These are phyloP conservation scores for Tetragonula carbonaria DNA, from an alignment of 2,888 invertebrate genomes.

Conservation along the genomic window DNA sequence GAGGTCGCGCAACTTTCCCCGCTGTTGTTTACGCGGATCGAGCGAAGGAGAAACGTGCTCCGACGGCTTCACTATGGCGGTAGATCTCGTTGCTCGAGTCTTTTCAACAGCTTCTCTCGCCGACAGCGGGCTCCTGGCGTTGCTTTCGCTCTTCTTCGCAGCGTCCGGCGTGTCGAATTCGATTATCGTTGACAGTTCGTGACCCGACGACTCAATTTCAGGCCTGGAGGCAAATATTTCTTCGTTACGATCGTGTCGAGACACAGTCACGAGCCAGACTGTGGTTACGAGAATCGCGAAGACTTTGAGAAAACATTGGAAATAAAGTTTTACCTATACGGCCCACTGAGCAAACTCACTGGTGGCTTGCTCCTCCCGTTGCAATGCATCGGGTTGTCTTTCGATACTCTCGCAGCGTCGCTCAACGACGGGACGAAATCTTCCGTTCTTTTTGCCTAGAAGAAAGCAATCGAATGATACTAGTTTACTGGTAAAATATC, in stretches of 20 bases:
- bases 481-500: too few species aligned
- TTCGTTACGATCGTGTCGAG: background rate
- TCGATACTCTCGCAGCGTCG: slow-evolving; percentile 76
- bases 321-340: slow-evolving; percentile 71
- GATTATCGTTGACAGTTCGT: slow-evolving; percentile 88
- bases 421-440: slow-evolving; percentile 74
- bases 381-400: slow-evolving; percentile 23
- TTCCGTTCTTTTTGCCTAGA: slow-evolving; percentile 44
- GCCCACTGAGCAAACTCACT: slow-evolving; percentile 74
- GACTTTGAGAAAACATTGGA: slow-evolving; percentile 5
- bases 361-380: slow-evolving; percentile 76
- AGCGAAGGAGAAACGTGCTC: slow-evolving; percentile 67
- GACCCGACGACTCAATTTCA: slow-evolving; percentile 79
- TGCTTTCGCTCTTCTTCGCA: slow-evolving; percentile 78
- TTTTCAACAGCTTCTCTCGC: slow-evolving; percentile 32
- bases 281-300: background rate
- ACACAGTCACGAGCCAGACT: background rate
- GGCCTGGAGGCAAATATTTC: slow-evolving; percentile 63
- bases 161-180: slow-evolving; percentile 89
- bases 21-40: slow-evolving; percentile 32
- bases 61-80: slow-evolving; percentile 62
- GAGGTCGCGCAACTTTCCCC: slow-evolving; percentile 1
- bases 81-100: slow-evolving; percentile 32
- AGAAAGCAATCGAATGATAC: too few species aligned
- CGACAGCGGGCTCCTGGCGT: slow-evolving; percentile 66